Conservation (phyloP, 2,888 invertebrate genomes). For the Chloroclysta siterata region DNA sequence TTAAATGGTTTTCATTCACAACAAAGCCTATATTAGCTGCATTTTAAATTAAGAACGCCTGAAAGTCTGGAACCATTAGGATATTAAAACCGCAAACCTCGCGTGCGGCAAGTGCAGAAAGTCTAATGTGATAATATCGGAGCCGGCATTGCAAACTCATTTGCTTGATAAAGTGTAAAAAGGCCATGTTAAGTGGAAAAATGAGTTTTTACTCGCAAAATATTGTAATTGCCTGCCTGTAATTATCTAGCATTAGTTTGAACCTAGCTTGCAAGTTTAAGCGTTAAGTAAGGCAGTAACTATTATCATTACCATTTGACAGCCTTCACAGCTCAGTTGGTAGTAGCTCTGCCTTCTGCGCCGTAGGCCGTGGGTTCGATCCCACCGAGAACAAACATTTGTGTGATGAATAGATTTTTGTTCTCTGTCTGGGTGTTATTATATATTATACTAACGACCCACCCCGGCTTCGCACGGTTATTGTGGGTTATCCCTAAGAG, state of each 20-base stretch:
- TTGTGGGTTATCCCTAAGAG: too few species aligned
- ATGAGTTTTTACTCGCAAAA: slow-evolving; percentile 20
- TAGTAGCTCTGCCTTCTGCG: too few species aligned
- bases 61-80: slow-evolving; percentile 32
- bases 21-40: neutral
- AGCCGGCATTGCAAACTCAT: slow-evolving; percentile 63
- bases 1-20: neutral
- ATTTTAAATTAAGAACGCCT: slow-evolving; percentile 11
- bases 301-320: too few species aligned
- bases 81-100: slow-evolving; percentile 55
- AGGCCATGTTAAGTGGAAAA: slow-evolving; percentile 27
- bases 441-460: too few species aligned
- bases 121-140: slow-evolving; percentile 62
- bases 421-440: too few species aligned
- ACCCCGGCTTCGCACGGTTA: too few species aligned
- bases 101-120: slow-evolving; percentile 49
- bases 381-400: too few species aligned
- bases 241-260: neutral
- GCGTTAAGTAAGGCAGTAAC: too few species aligned
- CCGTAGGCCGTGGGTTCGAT: too few species aligned
- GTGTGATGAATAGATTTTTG: too few species aligned
- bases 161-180: slow-evolving; percentile 52
- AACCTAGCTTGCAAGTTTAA: neutral
- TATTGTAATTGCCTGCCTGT: slow-evolving; percentile 6
- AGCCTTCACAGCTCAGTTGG: too few species aligned